phyloP scores from a whole-genome alignment of 2,888 invertebrate species.

The Tridacna crocea region DNA sequence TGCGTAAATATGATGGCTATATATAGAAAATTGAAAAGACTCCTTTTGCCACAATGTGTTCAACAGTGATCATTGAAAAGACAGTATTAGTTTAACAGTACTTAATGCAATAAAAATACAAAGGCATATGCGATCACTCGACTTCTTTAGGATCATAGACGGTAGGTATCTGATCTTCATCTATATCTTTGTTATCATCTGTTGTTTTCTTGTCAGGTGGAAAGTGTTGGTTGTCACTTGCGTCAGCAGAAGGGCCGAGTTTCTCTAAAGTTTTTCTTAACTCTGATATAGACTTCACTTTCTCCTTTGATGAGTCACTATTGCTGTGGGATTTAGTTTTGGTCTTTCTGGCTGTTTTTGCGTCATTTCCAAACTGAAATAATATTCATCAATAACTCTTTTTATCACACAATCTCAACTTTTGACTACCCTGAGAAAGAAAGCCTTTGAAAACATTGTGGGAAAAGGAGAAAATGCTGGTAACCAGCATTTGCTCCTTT shows the following conservation, averaged over 20 bases:
- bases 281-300: constrained; percentile 6
- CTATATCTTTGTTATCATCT: background rate
- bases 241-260: background rate
- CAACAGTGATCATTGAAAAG: background rate
- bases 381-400: too few relatives aligned
- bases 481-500: background rate
- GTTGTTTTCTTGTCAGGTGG: background rate
- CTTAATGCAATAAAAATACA: too few relatives aligned
- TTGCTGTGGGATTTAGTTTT: background rate
- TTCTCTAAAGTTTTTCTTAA: constrained; percentile 14
- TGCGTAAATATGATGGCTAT: too few relatives aligned
- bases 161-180: background rate
- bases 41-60: background rate
- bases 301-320: background rate
- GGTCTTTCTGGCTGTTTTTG: background rate
- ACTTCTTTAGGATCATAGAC: constrained; percentile 15
- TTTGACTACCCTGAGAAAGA: too few relatives aligned
- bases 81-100: background rate
- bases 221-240: background rate
- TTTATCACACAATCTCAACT: too few relatives aligned
- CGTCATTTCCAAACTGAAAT: constrained; percentile 16
- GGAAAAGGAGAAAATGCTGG: too few relatives aligned
- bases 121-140: background rate
- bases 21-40: too few relatives aligned
- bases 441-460: too few relatives aligned